phyloP scores from a whole-genome alignment of 2,797 vertebrate genomes.

The Lateolabrax maculatus region DNA sequence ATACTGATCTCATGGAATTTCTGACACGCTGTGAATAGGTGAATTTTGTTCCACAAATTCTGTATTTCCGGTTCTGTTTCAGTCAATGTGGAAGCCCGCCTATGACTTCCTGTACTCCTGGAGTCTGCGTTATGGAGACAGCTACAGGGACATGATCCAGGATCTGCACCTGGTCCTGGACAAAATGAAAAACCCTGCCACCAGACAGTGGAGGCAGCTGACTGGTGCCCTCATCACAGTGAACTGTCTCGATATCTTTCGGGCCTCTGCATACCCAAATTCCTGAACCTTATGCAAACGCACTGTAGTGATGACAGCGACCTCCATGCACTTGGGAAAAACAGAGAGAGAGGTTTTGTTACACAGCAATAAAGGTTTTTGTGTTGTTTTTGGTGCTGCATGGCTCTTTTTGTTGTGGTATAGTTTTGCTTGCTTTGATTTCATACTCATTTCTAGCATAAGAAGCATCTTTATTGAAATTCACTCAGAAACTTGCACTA shows the following conservation, averaged over 20 bases:
- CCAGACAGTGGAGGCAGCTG: conserved; percentile 94
- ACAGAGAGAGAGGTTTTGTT: conserved; percentile 26
- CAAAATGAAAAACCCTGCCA: conserved; percentile 96
- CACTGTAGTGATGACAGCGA: background rate
- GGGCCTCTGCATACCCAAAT: conserved; percentile 86
- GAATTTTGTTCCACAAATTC: background rate
- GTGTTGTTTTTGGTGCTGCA: conserved; percentile 24
- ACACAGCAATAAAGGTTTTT: background rate
- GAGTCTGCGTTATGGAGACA: conserved; percentile 91
- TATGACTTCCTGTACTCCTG: conserved; percentile 97
- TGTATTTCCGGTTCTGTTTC: conserved; percentile 42
- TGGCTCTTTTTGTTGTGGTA: conserved; percentile 18
- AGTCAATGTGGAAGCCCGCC: conserved; percentile 99
- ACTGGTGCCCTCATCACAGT: conserved; percentile 93
- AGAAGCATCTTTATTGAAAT: conserved; percentile 10
- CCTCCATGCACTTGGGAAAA: conserved; percentile 9
- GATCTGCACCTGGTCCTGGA: conserved; percentile 94
- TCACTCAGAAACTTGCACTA: conserved; percentile 41
- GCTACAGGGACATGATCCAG: conserved; percentile 94
- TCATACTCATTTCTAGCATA: conserved; percentile 8
- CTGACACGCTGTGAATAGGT: background rate
- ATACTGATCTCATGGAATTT: background rate
- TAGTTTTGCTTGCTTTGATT: background rate
- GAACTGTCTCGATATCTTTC: conserved; percentile 92
- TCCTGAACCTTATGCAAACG: conserved; percentile 40